phyloP scores from a whole-genome alignment of 2,113 vertebrate species.

The Catharus minimus region DNA sequence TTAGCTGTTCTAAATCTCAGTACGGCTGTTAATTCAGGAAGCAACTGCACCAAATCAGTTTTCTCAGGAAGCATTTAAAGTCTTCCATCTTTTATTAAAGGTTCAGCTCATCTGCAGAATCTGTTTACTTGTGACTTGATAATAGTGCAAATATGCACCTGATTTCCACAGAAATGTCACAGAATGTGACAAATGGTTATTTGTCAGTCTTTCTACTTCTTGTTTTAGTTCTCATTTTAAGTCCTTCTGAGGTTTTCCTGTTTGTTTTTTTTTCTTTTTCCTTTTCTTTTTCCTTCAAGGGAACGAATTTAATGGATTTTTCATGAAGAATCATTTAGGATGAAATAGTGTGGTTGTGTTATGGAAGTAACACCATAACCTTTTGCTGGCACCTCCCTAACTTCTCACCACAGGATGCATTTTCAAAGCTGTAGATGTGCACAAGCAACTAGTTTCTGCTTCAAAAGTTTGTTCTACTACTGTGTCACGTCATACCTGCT shows the following conservation, averaged over 20 bases:
- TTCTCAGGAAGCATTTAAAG: neutral
- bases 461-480: neutral
- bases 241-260: neutral
- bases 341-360: neutral
- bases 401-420: neutral
- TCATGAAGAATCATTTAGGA: neutral
- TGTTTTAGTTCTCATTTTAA: neutral
- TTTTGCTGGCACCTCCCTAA: neutral
- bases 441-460: constrained; percentile 2
- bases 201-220: neutral
- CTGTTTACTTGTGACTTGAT: neutral
- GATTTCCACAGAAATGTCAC: neutral
- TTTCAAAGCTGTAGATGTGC: constrained; percentile 14
- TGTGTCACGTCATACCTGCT: constrained; percentile 7
- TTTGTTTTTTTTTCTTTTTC: neutral
- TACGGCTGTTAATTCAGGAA: neutral
- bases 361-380: neutral
- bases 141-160: neutral
- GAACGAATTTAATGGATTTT: neutral
- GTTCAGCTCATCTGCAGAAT: neutral
- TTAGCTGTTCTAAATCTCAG: neutral
- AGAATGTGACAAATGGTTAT: neutral
- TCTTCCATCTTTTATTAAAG: neutral
- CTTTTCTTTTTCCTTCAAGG: neutral
- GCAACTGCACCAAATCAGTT: neutral